Evolutionary conservation across 2,797 vertebrate genomes (phyloP), one percentile per base, ranked within the genome.

Genomic region (Falco columbarius): DNA sequence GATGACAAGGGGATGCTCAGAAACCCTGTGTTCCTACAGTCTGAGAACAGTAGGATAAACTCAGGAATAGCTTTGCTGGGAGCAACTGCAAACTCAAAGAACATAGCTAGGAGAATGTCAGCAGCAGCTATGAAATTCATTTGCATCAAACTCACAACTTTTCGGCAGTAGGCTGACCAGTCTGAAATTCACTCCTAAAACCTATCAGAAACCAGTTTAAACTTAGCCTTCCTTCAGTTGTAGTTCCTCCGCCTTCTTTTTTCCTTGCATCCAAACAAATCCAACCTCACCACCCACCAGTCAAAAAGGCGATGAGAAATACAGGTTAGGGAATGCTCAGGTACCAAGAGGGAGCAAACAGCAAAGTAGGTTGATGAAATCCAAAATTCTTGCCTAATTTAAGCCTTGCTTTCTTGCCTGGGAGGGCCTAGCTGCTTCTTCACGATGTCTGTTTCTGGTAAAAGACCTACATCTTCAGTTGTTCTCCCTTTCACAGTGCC

Each of bases 181-280:
- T 79, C 75, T 91, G 81, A 93, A 93, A 96, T 55, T 88, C 75
- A 62, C 34, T 86, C 24, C 30, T 55, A 61, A 89, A 85, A 88
- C 72, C 49, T 54, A 62, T 19, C 75, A 85, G 29, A 91, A 87
- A 61, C 42, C 38, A n/a, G 7, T 85, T 83, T 38, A 59, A 83
- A 92, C 12, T 84, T 56, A 87, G 34, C 34, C 61, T 67, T 83
- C 24, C 68, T 83, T 86, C 46, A 67, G 23, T 23, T 91, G 6
- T 44, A 67, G 38, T 20, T 86, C 47, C n/a, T 61, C 62, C 3
- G 0, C n/a, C 30, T 88, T 20, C 56, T 46, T 81, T 81, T 91
- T 63, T n/a, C 32, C 5, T 1, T 27, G 17, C 15, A 9, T n/a
- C 30, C 67, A 70, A 87, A 85, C 3, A 63, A 87, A 95, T 34